Base-by-base conservation (phyloP, 2,113 vertebrate species). In the Xiphophorus hellerii region DNA sequence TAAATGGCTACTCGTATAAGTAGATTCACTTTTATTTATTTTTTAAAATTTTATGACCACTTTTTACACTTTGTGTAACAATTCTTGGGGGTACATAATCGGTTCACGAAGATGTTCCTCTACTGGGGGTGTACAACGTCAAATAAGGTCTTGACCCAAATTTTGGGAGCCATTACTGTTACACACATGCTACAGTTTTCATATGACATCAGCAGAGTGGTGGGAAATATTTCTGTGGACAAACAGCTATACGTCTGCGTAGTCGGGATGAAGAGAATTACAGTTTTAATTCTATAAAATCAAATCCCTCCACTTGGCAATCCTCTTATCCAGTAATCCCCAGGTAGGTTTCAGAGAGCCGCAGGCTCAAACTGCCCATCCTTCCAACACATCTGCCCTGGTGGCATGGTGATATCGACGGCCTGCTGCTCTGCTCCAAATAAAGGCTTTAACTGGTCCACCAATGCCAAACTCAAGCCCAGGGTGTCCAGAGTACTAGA, bases 301-400 rank as follows among this genome's bases (percentile, higher is more conserved):
- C 81, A 89, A 93, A 93, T 92, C 92, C 78, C 77, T 82, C 65
- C 83, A 74, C 87, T 90, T 83, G 82, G 66, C 82, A 91, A 92
- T 92, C 90, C 89, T 91, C 90, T 93, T 90, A 92, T 29, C 62
- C 66, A 5, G 66, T 93, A 92, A 93, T 92, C 92, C 89, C 89
- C 86, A 90, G 90, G 91, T 93, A 88, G 84, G 77, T 92, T 94
- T 89, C 90, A 87, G 84, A 82, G 78, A 81, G 78, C 72, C 76
- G 67, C 30, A 2, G 82, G 81, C 84, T 83, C 84, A 81, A 88
- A 87, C 78, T 74, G 76, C 73, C 76, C 88, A 54, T 31, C 42
- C 60, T 69, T 67, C 84, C 80, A 66, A 87, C 89, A 87, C 89
- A 92, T 87, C 85, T 89, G 91, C 68, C 84, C 80, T n/a, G 31